Evolutionary conservation across 2,888 invertebrate genomes (phyloP).

Genomic region (Harpagoxenus sublaevis): DNA sequence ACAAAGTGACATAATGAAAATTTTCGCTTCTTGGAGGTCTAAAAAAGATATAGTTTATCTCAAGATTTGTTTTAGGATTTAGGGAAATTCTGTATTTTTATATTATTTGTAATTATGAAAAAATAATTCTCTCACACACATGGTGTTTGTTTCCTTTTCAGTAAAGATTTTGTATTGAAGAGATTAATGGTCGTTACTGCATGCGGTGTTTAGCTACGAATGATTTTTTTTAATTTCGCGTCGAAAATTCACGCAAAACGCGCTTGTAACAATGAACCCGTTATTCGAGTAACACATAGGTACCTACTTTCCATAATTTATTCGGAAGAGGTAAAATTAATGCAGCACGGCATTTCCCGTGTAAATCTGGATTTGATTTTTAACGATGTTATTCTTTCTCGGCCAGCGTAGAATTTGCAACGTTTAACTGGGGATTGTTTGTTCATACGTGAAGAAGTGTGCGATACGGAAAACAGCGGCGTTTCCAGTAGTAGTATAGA

Average conservation of each 20-base stretch:
- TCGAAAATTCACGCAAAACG: neutral
- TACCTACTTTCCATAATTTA: constrained; percentile 14
- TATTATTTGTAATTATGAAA: neutral
- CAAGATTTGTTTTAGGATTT: neutral
- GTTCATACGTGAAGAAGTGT: neutral
- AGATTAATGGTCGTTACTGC: neutral
- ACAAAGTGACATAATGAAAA: no score
- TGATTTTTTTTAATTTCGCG: neutral
- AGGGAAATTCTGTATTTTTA: neutral
- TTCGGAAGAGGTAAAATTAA: constrained; percentile 14
- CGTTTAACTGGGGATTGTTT: neutral
- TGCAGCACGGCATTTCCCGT: neutral
- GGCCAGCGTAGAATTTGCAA: neutral
- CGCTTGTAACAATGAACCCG: neutral
- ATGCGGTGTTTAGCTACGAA: neutral
- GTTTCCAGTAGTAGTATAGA: constrained; percentile 17
- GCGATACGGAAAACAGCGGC: neutral
- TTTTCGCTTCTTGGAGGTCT: no score
- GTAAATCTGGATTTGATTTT: constrained; percentile 30
- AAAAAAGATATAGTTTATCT: neutral
- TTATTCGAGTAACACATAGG: neutral
- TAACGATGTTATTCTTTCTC: neutral
- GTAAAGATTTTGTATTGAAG: neutral
- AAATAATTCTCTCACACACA: neutral
- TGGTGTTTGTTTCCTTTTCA: neutral